Evolutionary conservation across 1,140 invertebrate species (phyloP), one percentile per base, ranked within the genome.

Genomic region (Macrocentrus cingulum): DNA sequence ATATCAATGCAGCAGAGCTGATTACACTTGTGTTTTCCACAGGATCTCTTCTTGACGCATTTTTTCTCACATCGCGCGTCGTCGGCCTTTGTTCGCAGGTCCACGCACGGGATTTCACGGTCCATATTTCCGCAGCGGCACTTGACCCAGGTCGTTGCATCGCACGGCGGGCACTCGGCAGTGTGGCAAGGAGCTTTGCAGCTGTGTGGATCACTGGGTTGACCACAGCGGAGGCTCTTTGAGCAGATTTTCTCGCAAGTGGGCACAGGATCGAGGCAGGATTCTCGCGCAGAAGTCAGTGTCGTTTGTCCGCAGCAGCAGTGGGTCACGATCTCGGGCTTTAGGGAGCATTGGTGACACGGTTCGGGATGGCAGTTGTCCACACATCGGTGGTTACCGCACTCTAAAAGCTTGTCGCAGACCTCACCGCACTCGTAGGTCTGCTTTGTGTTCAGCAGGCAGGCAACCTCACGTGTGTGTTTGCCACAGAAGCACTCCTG

Each of bases 81-180:
- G 64, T 89, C 86, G 16, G 84, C 82, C 65, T 87, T 84, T 0
- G 84, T 83, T 0, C 80, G 85, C 0, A 94, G 72, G 36, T 93
- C 85, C 1, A 78, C 78, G 71, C 95, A 98, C 0, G 85, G 82
- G 41, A 97, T 84, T 72, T 94, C 87, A 63, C 90, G 89, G 54
- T 88, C 87, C 80, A 90, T 90, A 67, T 88, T 84, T n/a, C 91
- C 92, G 77, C 97, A 99, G n/a, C 92, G 87, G 70, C 97, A 98
- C 50, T 84, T 86, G 0, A 96, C 84, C 1, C 84, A 72, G 0
- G 92, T 94, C 11, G 83, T 86, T 15, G 89, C 84, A 11, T 87
- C 83, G 68, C 97, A 99, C 0, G 86, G 83, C 5, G 90, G 88
- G 74, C 97, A 99, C 8, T 84, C 79, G 0, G 89, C 92, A 69